Percentiles rank a stretch among this genome's conserved stretches.
Conservation (phyloP, 2,797 vertebrate species). For the Pogoniulus pusillus region DNA sequence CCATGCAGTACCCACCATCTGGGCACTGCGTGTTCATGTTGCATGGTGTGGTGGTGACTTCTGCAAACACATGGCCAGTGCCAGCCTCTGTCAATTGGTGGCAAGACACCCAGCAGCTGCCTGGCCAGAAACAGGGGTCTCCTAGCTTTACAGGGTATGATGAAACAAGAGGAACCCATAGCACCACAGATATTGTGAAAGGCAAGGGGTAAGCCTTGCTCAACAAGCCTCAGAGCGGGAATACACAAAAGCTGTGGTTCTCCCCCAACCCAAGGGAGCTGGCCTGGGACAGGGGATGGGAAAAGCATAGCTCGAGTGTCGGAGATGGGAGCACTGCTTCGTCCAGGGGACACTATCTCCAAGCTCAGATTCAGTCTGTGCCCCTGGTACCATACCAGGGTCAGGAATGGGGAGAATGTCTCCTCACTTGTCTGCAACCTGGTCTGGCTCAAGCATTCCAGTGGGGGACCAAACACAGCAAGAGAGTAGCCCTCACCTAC, state of each 20-base stretch:
- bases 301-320: neutral
- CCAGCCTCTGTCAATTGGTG: neutral
- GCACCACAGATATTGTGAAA: rapidly evolving
- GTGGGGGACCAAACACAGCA: rapidly evolving
- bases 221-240: neutral
- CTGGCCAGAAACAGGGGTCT: neutral
- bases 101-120: neutral
- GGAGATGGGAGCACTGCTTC: neutral
- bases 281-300: neutral
- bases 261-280: neutral
- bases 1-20: constrained; percentile 92
- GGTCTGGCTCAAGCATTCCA: neutral
- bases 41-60: constrained; percentile 93
- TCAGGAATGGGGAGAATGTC: rapidly evolving
- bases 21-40: constrained; percentile 91
- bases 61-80: constrained; percentile 64
- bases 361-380: neutral
- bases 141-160: neutral
- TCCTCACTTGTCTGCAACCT: neutral
- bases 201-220: neutral
- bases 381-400: neutral
- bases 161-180: neutral
- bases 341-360: neutral
- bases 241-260: rapidly evolving
- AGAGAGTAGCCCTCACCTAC: constrained; percentile 73